A percentile compares a stretch with the other conserved stretches of the same genome.
Conservation (phyloP, 2,797 vertebrate species). For the Thaleichthys pacificus region DNA sequence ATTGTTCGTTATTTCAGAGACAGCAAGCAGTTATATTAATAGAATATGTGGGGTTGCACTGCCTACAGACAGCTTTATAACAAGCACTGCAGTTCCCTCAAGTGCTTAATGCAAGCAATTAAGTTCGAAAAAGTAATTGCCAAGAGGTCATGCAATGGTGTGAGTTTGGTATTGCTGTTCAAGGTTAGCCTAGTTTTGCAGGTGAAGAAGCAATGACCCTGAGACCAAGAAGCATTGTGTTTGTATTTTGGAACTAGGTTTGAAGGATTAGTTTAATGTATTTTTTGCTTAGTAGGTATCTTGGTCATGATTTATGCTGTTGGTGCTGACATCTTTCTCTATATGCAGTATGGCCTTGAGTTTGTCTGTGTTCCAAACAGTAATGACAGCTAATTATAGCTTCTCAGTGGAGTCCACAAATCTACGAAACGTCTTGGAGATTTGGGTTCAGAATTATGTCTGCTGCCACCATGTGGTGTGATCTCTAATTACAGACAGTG, state of each 20-base stretch:
- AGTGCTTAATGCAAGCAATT: constrained; percentile 71
- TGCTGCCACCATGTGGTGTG: constrained; percentile 70
- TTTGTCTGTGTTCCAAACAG: background rate
- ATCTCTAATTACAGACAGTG: constrained; percentile 45
- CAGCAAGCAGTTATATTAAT: constrained; percentile 64
- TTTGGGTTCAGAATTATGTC: constrained; percentile 49
- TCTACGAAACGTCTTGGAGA: background rate
- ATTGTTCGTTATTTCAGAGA: constrained; percentile 76
- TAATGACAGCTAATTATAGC: background rate
- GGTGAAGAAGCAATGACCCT: constrained; percentile 40
- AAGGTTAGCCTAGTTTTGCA: constrained; percentile 39
- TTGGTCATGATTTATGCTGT: no score
- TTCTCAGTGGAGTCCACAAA: no score
- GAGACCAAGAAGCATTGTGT: constrained; percentile 27
- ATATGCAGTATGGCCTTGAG: no score
- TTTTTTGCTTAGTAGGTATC: no score
- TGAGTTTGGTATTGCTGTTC: constrained; percentile 26
- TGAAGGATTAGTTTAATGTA: background rate
- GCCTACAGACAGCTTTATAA: constrained; percentile 61
- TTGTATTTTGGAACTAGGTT: background rate
- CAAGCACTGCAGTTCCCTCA: constrained; percentile 68
- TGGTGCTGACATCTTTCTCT: no score
- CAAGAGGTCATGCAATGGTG: constrained; percentile 33
- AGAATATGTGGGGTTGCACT: constrained; percentile 65
- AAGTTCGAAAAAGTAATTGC: constrained; percentile 60